Base-by-base conservation (phyloP, 1,140 invertebrate species). In the Rhynchophorus ferrugineus region DNA sequence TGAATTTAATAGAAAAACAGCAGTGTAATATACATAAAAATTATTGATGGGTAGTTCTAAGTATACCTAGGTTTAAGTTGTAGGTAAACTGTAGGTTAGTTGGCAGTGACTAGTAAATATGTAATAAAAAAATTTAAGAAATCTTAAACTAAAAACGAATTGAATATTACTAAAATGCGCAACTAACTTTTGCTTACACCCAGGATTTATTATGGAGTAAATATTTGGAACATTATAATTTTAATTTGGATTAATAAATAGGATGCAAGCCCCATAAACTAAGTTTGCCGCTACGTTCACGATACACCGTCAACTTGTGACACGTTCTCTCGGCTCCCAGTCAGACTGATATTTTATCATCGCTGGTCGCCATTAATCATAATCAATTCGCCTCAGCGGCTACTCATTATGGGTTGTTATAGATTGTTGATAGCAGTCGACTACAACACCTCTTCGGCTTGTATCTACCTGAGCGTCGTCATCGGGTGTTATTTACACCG, bases 351-450 rank as follows among this genome's bases (percentile, higher is more conserved):
- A 53, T 51, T 56, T 59, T 58, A 52, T 41, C 57, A 48, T 34
- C 49, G 49, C 39, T 50, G 49, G 54, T 58, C 44, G 36, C 56
- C 60, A 64, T 67, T 65, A 67, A 67, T 67, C 63, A 65, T 67
- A 65, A 67, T 67, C 65, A 67, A 67, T 67, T 65, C 65, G 33
- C 43, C 51, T 51, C 39, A 46, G 65, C 65, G 65, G 65, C 65
- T 67, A 64, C 63, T 67, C 65, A 67, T 67, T 67, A 67, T 63
- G 56, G 63, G 65, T 60, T 67, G 65, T 67, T 67, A 65, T 65
- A 67, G 65, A 67, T 67, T 61, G 63, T 60, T 61, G 65, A 65
- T 67, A 67, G 59, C 43, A 48, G 42, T 49, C 50, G 35, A 43
- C 47, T 38, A 52, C 57, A 52, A 52, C 50, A 56, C 59, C 57